phyloP scores from a whole-genome alignment of 1,140 invertebrate genomes.

The Nasonia vitripennis region DNA sequence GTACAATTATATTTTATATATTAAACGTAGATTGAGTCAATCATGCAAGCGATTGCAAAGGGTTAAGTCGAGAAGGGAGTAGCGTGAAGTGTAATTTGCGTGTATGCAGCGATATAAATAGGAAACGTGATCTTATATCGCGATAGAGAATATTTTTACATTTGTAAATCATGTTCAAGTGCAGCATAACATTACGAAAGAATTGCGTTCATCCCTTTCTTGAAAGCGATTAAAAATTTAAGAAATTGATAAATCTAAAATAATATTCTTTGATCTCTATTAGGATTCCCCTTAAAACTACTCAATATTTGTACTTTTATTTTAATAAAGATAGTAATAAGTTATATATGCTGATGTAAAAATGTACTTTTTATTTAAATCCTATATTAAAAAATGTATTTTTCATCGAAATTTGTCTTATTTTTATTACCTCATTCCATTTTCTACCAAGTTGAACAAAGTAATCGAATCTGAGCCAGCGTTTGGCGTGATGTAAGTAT shows the following conservation, averaged over 20 bases:
- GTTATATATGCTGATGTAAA: conserved; percentile 36
- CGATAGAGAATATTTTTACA: conserved; percentile 50
- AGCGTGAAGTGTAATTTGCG: conserved; percentile 19
- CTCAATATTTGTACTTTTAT: conserved; percentile 48
- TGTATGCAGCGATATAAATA: conserved; percentile 26
- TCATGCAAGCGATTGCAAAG: background rate
- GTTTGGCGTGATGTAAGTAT: too few species aligned
- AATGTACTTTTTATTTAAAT: conserved; percentile 50
- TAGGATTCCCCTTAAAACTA: conserved; percentile 28
- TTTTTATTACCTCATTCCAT: background rate
- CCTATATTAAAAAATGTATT: conserved; percentile 45
- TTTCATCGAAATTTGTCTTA: conserved; percentile 31
- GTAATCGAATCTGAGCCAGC: too few species aligned
- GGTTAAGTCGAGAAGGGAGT: conserved; percentile 29
- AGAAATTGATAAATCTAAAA: conserved; percentile 9
- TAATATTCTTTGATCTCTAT: conserved; percentile 43
- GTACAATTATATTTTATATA: conserved; percentile 19
- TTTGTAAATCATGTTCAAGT: conserved; percentile 42
- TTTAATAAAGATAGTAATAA: conserved; percentile 39
- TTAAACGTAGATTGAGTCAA: conserved; percentile 9
- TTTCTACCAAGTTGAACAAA: background rate
- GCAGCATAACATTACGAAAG: conserved; percentile 6
- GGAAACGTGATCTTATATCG: conserved; percentile 26
- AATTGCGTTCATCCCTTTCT: conserved; percentile 12
- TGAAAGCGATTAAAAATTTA: background rate